Base-by-base conservation (phyloP, 2,797 vertebrate genomes). In the Ficedula albicollis region DNA sequence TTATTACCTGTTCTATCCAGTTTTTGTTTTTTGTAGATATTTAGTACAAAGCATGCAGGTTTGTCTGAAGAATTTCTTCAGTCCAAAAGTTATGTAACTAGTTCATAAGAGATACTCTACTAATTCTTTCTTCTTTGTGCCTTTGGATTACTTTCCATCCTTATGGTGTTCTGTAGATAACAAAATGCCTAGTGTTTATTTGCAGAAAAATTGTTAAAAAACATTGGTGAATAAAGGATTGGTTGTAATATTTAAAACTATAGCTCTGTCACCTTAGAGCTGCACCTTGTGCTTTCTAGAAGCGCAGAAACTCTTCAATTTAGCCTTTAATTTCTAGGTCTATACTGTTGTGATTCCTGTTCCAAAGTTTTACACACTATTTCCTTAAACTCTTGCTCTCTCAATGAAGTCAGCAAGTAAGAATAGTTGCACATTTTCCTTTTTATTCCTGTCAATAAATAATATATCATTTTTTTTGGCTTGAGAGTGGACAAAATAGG, bases 401-500 rank as follows among this genome's bases (percentile, higher is more conserved):
- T 69, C 25, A 30, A 3, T 36, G 30, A 62, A 36, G 9, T 58
- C 21, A 89, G 56, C 2, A 51, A 66, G 5, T 51, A 43, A 70
- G 30, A 87, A 46, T 9, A 78, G 16, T 36, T 63, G 6, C 18
- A 63, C 0, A 0, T 25, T 48, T 69, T 80, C 4, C 2, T 66
- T 90, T 80, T 58, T 43, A 20, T 70, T 70, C 9, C 38, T 78
- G 2, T 43, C 19, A 55, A 23, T 54, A 62, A 66, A 39, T n/a
- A 67, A 60, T 30, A 20, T 3, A 43, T 26, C 64, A 8, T 0
- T 17, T 81, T 79, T 73, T 81, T 79, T 73, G 5, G 7, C 11
- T 82, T 59, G 17, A 58, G 18, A 73, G 6, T 51, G n/a, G 16
- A 30, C 3, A 49, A 72, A 82, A n/a, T 25, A 58, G 17, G 2